Base-by-base conservation (phyloP, 2,797 vertebrate species). In the Trachops cirrhosus region DNA sequence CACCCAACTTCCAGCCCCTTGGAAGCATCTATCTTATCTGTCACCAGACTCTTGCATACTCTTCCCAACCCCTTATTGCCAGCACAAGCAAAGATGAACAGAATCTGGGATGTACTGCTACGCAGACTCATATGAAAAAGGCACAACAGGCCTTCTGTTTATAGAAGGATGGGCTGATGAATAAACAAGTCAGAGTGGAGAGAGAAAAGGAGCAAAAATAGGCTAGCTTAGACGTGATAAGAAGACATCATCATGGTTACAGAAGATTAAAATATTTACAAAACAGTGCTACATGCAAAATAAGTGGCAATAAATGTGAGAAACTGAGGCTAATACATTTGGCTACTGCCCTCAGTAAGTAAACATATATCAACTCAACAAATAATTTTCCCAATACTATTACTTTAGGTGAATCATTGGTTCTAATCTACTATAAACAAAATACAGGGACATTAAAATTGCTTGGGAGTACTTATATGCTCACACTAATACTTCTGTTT, bases 341-440 rank as follows among this genome's bases (percentile, higher is more conserved):
- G 39, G 37, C 68, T 77, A 50, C 18, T 92, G 37, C 8, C 44
- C 10, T 83, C 21, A 26, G 9, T 50, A 90, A 96, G 48, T 34
- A 92, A 67, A 77, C 32, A 77, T 19, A 44, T 2, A 75, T 18
- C 24, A 52, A 84, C 22, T 57, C 52, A 77, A 86, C 48, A 41
- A 85, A 80, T 71, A 85, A 67, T 21, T 34, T 89, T 54, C 32
- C 32, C 57, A 59, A 46, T 83, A 37, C 29, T 64, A 18, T 77
- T 88, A 64, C 29, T 67, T 92, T 73, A 77, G 52, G 64, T 82
- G 67, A 91, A 77, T 73, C 77, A 73, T 52, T 86, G 21, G 15
- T 78, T 89, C 37, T 84, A 59, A 68, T 86, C 37, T 84, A 59
- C 92, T 78, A 64, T 19, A 71, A 87, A 90, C 70, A 93, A 83